phyloP scores from a whole-genome alignment of 2,888 invertebrate genomes.

The Macrosoma leucophasiata region DNA sequence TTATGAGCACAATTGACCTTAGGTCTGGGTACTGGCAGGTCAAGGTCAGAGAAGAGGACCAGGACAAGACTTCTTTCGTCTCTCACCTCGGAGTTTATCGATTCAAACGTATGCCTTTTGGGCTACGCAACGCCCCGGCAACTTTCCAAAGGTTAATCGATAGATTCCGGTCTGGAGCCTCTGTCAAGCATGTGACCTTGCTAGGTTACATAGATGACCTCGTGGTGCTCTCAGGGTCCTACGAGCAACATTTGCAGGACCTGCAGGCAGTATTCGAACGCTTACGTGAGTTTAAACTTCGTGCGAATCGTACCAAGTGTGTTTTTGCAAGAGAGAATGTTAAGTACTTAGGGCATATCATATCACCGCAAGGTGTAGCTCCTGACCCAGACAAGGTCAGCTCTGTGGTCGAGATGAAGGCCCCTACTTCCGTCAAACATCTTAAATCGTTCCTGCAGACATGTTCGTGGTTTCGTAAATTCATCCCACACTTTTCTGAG shows the following conservation, averaged over 20 bases:
- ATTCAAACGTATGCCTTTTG: conserved; percentile 35
- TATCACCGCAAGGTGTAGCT: too few species aligned
- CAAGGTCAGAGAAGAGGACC: conserved; percentile 16
- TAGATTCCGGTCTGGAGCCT: conserved; percentile 15
- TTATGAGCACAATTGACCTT: conserved; percentile 35
- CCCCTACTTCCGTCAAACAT: background rate
- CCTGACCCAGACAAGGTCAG: too few species aligned
- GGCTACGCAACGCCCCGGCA: conserved; percentile 32
- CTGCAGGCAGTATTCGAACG: background rate
- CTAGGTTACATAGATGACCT: conserved; percentile 14
- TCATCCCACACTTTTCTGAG: conserved; percentile 6
- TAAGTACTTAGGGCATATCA: too few species aligned
- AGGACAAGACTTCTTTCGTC: conserved; percentile 27
- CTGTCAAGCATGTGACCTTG: conserved; percentile 20
- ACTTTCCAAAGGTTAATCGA: conserved; percentile 30
- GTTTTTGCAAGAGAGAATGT: too few species aligned
- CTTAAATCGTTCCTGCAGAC: conserved; percentile 10
- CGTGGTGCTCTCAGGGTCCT: background rate
- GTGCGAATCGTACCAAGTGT: conserved; percentile 3
- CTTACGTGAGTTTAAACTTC: background rate
- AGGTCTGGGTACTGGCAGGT: conserved; percentile 39
- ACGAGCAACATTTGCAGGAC: background rate
- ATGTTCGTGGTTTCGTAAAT: conserved; percentile 5
- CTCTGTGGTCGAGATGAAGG: conserved; percentile 4
- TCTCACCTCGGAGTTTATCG: conserved; percentile 30